Base-by-base conservation (phyloP, 2,113 vertebrate genomes). In the Donacobius atricapilla region DNA sequence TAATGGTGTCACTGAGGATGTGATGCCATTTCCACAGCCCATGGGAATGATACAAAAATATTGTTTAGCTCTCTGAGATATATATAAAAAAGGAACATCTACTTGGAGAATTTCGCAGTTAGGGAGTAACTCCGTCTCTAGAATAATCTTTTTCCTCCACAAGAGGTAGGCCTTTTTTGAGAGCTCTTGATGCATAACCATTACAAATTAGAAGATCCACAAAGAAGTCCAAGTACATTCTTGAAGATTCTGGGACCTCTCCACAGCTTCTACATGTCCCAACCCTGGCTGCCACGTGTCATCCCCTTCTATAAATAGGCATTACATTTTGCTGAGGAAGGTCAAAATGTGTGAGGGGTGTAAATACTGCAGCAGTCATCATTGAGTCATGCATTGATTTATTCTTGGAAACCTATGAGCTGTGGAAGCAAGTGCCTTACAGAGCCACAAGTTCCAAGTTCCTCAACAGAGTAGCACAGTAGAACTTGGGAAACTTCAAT, bases 371-470 rank as follows among this genome's bases (percentile, higher is more conserved):
- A 92, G 69, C 86, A 95, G 90, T 88, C 95, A 96, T 31, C 87
- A n/a, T 66, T 69, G 73, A 93, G 90, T 95, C 96, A 97, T 63
- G 92, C 92, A 89, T 78, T 71, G 90, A 93, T 92, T 96, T 97
- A 96, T 97, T 94, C 93, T 94, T 82, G 94, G 93, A 97, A 96
- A 94, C 89, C 57, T 35, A 25, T 87, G 50, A 92, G 94, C 80
- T 82, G 76, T 92, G 92, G 76, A 94, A 89, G 80, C 0, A 0
- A 92, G 42, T 15, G 76, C 40, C 68, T 89, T 70, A 48, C 31
- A 64, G 64, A 88, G 83, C 88, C 23, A 60, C 51, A 78, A 77
- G 84, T 73, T 76, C 69, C 33, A 57, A 15, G 51, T 40, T 78
- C 88, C 88, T 93, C 90, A 79, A n/a, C 20, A 81, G 58, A n/a